Evolutionary conservation across 2,888 invertebrate genomes (phyloP).

Genomic region (Stenolophus ochropezus): DNA sequence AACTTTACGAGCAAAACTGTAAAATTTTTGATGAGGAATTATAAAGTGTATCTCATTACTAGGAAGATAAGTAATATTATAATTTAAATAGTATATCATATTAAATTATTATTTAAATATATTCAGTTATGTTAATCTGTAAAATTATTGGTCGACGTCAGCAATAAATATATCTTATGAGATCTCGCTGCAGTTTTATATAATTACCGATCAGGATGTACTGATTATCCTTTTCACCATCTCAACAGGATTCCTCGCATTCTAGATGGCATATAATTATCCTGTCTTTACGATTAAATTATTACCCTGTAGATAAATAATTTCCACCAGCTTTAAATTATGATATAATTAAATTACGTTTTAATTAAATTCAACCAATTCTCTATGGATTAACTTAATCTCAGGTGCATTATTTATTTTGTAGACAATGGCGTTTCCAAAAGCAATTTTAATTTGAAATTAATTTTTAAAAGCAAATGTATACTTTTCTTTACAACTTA

Average conservation of each 20-base stretch:
- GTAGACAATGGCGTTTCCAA: too few relatives aligned
- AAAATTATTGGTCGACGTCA: neutral
- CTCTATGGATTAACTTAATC: too few relatives aligned
- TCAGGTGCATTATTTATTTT: too few relatives aligned
- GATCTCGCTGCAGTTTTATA: neutral
- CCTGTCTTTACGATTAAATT: neutral
- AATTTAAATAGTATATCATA: neutral
- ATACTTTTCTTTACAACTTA: too few relatives aligned
- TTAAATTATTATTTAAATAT: neutral
- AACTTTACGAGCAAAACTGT: too few relatives aligned
- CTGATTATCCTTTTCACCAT: neutral
- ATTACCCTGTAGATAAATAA: neutral
- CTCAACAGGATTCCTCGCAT: neutral
- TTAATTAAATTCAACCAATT: constrained; percentile 20
- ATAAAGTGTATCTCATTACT: too few relatives aligned
- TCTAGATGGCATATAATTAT: neutral
- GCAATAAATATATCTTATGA: neutral
- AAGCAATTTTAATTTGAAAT: too few relatives aligned
- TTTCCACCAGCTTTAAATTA: neutral
- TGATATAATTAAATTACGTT: neutral
- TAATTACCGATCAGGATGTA: neutral
- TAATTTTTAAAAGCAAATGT: too few relatives aligned
- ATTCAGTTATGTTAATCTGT: neutral
- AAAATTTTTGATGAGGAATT: too few relatives aligned
- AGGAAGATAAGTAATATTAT: too few relatives aligned